phyloP scores from a whole-genome alignment of 2,797 vertebrate genomes.

The Dicrostonyx torquatus region DNA sequence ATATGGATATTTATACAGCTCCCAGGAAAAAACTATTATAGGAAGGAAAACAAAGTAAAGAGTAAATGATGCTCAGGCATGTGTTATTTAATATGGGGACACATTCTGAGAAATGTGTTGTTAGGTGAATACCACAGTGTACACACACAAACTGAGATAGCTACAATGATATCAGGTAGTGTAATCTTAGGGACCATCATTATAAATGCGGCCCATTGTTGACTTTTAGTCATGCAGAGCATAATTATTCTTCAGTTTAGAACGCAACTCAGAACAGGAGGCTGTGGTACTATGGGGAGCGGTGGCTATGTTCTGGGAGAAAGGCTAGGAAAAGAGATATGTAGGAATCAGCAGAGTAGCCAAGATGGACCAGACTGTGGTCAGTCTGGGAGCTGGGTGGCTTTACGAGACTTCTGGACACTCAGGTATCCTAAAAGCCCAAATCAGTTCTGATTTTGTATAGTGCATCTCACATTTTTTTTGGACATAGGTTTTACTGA shows the following conservation, averaged over 20 bases:
- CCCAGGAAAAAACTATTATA: not conserved
- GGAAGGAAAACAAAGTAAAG: not conserved
- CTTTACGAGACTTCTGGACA: not conserved
- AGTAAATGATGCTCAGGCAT: not conserved
- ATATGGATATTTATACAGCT: conserved; percentile 38
- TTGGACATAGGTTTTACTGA: conserved; percentile 44
- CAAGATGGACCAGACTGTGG: not conserved
- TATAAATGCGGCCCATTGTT: not conserved
- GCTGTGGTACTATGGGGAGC: not conserved
- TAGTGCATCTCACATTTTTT: conserved; percentile 16
- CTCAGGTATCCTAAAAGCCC: not conserved
- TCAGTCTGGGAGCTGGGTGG: not conserved
- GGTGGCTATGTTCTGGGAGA: not conserved
- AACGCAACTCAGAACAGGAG: conserved; percentile 21
- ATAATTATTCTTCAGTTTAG: not conserved
- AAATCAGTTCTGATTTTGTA: conserved; percentile 17
- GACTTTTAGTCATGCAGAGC: not conserved
- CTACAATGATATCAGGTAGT: not conserved
- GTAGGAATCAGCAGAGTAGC: not conserved
- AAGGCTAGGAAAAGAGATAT: not conserved
- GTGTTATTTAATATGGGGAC: not conserved
- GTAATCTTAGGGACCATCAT: not conserved
- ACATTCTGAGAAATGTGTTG: not conserved
- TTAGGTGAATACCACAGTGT: not conserved
- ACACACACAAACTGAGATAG: not conserved